phyloP scores from a whole-genome alignment of 2,797 vertebrate species.

The Melopsittacus undulatus region DNA sequence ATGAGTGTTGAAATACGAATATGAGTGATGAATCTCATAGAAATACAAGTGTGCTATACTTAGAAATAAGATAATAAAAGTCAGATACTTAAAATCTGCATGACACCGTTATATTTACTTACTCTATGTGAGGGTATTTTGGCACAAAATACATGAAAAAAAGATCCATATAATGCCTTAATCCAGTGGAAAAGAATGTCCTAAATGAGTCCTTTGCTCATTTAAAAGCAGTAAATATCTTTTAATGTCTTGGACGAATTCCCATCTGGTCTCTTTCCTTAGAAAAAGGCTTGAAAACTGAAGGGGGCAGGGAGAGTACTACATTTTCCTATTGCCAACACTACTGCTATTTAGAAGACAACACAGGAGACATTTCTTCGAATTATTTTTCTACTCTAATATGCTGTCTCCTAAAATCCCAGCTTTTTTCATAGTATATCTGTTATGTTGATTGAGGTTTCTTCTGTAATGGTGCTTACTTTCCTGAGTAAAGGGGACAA shows the following conservation, averaged over 20 bases:
- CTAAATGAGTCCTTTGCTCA: conserved; percentile 3
- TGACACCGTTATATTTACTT: neutral
- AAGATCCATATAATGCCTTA: neutral
- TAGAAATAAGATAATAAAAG: neutral
- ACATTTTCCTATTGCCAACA: neutral
- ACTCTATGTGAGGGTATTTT: neutral
- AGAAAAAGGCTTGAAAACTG: neutral
- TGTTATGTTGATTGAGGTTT: neutral
- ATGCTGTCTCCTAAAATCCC: neutral
- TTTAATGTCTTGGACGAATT: neutral
- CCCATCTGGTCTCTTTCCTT: neutral
- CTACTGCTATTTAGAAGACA: neutral
- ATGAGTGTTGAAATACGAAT: neutral
- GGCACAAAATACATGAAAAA: neutral
- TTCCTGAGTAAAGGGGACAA: neutral
- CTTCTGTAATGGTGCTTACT: neutral
- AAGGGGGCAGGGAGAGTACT: neutral
- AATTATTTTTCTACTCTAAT: neutral
- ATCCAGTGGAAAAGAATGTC: neutral
- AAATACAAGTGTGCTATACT: neutral
- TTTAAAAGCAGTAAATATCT: conserved; percentile 31
- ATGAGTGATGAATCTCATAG: neutral
- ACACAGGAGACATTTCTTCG: neutral
- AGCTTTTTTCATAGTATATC: neutral
- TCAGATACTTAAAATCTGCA: neutral